Evolutionary conservation across 23 tunicate species (phyloP).

Genomic region (Phallusia fumigata): DNA sequence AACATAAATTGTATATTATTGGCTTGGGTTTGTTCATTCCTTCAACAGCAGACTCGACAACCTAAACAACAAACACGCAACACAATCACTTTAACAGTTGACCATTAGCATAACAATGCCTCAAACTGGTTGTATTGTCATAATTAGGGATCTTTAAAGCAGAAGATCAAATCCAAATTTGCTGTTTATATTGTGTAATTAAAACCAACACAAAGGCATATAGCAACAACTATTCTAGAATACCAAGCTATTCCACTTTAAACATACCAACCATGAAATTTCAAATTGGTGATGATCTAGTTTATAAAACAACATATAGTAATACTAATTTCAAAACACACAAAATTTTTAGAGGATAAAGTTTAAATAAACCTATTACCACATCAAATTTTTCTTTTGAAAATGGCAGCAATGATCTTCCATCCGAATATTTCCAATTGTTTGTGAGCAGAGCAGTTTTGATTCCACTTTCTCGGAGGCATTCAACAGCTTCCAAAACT

Average conservation of each 20-base stretch:
- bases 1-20: conserved; percentile 67
- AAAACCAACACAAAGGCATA: no score
- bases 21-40: conserved; percentile 81
- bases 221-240: no score
- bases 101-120: background rate
- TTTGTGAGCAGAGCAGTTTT: conserved; percentile 93
- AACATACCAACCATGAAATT: no score
- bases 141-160: no score
- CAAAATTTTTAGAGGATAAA: no score
- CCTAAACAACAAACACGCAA: conserved; percentile 20
- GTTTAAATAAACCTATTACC: no score
- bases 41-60: conserved; percentile 91
- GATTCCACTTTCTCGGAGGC: conserved; percentile 53
- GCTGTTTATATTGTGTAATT: no score
- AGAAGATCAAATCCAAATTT: no score
- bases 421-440: conserved; percentile 88
- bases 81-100: background rate
- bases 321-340: no score
- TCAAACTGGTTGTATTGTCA: no score
- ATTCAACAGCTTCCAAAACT: conserved; percentile 76
- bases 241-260: no score
- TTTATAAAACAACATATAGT: background rate
- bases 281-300: no score
- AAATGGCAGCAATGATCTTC: conserved; percentile 71
- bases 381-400: conserved; percentile 72